Evolutionary conservation across 2,888 invertebrate genomes (phyloP), one percentile per base, ranked within the genome.

Genomic region (Brachynemurus nebulosus): DNA sequence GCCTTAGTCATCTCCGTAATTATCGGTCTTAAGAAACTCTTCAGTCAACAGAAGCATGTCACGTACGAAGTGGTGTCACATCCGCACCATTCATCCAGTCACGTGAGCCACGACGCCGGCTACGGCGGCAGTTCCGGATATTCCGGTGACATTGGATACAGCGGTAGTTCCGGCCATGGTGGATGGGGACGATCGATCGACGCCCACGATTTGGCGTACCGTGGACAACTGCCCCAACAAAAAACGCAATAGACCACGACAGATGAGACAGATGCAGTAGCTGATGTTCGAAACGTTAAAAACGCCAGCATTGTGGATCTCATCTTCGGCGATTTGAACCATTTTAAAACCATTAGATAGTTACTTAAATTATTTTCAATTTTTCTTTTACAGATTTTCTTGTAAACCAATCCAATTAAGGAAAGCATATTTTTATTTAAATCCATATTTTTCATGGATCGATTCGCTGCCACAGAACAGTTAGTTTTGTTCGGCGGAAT

Each of bases 11-110:
- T 88, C 39, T 85, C 86, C 1, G 81, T 83, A 42, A 80, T 88
- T 47, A 86, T 88, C 56, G 86, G 86, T 3, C 65, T 88, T 61
- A 86, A 86, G 71, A 88, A 88, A 61, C 67, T 88, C 41, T 64
- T 88, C 51, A 78, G 80, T 42, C 79, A 80, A 58, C 80, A 84
- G 65, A 88, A 86, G 59, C 86, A 86, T 58, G 88, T 88, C 50
- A 88, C 88, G 4, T 88, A 88, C 59, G 88, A 88, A 60, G 86
- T 88, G 25, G 85, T 88, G 1, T 78, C 85, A 1, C 88, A 88
- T 62, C 86, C 86, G 43, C 86, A 86, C 56, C 85, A 86, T 61
- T 72, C 77, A 48, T 70, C 76, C 51, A 74, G 76, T 57, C 78
- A 78, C 59, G 74, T 78, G 48, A 74, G 78, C 47, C 77, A 80